Evolutionary conservation across 1,140 invertebrate genomes (phyloP), one percentile per base, ranked within the genome.

Genomic region (Calephelis virginiensis): DNA sequence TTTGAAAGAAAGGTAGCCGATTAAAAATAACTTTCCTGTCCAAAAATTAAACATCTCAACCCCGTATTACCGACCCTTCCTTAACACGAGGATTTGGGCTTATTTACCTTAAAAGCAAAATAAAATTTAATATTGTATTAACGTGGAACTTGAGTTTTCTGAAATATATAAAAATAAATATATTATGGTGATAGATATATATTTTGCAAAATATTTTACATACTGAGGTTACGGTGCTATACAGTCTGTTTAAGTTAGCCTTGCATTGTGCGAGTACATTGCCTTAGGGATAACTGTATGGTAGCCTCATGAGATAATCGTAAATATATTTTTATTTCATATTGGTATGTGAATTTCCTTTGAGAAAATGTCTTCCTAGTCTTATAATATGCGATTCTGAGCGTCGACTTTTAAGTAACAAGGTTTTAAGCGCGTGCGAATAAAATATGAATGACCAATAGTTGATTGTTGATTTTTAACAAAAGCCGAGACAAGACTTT

Each of bases 221-320:
- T 9, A 43, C 7, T 7, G 8, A 43, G 5, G 8, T 43, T 43
- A 43, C 40, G 76, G 80, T 83, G 85, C 77, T 85, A 74, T 86
- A 79, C 72, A 1, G 14, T 17, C 49, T 17, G 9, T 14, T 83
- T 76, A 68, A 64, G 75, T 76, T 88, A 88, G 82, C 87, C 85
- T 90, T 90, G 86, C 80, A 82, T 80, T 86, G 85, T 89, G 87
- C 86, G 85, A 90, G 82, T 87, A 86, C 87, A 89, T 80, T 81
- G 75, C 71, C 75, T 70, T 73, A 76, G 77, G 86, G 75, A 85
- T 89, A 90, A 89, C 86, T 84, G 87, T 88, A 84, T 81, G 81
- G 75, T 80, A 74, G 71, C 69, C 82, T 82, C 87, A 88, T 87
- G 81, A 82, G 79, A 81, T 81, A 85, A 74, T 76, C 79, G 79